These are phyloP conservation scores for Calycopis cecrops DNA, from an alignment of 1,140 invertebrate species.

Conservation along the genomic window DNA sequence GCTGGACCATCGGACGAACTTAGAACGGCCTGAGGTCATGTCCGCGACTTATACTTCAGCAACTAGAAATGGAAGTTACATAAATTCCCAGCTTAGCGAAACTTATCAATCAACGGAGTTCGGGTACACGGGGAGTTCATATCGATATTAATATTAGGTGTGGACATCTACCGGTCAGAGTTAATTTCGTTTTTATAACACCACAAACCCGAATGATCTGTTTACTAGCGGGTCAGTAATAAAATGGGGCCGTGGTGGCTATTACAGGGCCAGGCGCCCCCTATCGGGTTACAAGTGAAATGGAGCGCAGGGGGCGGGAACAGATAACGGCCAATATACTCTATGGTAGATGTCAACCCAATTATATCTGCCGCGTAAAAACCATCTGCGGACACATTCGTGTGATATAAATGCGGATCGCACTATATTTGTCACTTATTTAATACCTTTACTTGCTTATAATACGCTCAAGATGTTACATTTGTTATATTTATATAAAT, in stretches of 20 bases:
- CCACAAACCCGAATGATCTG: constrained; percentile 74
- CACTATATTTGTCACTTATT: no score
- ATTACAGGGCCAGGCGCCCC: constrained; percentile 68
- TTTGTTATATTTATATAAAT: no score
- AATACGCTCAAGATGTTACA: no score
- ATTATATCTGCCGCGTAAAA: constrained; percentile 43
- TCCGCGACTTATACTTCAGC: no score
- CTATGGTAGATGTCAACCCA: constrained; percentile 58
- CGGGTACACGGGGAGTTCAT: neutral
- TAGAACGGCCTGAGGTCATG: no score
- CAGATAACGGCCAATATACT: constrained; percentile 69
- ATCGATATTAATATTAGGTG: constrained; percentile 42
- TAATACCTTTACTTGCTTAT: no score
- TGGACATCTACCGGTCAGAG: constrained; percentile 54
- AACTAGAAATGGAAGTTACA: no score
- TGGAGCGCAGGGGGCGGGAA: constrained; percentile 63
- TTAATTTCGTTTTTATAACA: constrained; percentile 75
- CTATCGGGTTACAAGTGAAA: constrained; percentile 73
- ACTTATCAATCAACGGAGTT: no score
- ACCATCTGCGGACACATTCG: constrained; percentile 18
- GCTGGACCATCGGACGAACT: no score
- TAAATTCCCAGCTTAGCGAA: no score
- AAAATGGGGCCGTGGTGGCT: constrained; percentile 70
- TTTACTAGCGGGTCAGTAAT: constrained; percentile 74
- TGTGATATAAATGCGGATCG: no score